Evolutionary conservation across 2,113 vertebrate genomes (phyloP), one percentile per base, ranked within the genome.

Genomic region (Rissa tridactyla): DNA sequence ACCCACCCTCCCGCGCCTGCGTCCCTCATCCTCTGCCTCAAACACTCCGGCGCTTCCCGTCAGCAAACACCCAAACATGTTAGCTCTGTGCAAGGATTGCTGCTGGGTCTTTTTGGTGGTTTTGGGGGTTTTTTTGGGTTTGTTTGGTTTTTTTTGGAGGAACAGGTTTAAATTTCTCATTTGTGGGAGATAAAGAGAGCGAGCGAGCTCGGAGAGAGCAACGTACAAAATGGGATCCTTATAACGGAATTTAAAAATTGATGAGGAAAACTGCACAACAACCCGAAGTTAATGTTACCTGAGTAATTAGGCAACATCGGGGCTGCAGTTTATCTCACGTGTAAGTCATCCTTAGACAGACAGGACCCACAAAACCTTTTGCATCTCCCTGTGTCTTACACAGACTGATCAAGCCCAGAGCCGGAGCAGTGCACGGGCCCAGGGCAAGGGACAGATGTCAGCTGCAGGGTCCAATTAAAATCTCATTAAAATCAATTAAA

Each of bases 401-500:
- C 1, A 1, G 44, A 25, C 32, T 4, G 60, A 51, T 22, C 4
- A 9, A 38, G 51, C 60, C 21, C 44, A 5, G 77, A 20, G 29
- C 23, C 1, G 1, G 55, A 38, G 27, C 5, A 1, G 19, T 2
- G 14, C 3, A 19, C 1, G 6, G 57, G 34, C 49, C 40, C 58
- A 14, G 27, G 34, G 55, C 29, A 26, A 55, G 26, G 44, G 52
- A 44, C 1, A 21, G 57, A 23, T 52, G 36, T 36, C 78, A 75
- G 54, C 47, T 34, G 19, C 40, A 29, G n/a, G 10, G 29, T 40
- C 47, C 42, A 25, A 30, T 1, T 47, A 47, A 52, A 61, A 44
- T 30, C 18, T 34, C 18, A 4, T n/a, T 58, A 40, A 40, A 71
- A 72, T 20, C 30, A 36, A 19, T 6, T 3, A 13, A 46, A 54